Percentiles rank a stretch among this genome's conserved stretches.
Conservation (phyloP, 2,888 invertebrate species). For the Andrena chrysosceles region DNA sequence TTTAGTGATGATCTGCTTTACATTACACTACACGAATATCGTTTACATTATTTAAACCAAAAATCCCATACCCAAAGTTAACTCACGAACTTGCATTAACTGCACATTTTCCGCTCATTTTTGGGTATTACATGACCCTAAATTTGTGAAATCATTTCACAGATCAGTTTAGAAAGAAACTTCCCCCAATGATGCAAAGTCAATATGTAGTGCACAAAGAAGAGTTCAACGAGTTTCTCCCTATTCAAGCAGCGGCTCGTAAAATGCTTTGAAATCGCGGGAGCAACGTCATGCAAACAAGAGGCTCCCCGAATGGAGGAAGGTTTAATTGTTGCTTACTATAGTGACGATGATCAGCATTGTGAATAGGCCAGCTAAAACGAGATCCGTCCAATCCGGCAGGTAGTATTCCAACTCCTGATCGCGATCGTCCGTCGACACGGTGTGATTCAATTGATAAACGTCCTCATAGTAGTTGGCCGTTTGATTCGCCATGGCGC, state of each 20-base stretch:
- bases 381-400: slow-evolving; percentile 80
- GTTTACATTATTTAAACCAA: too few relatives aligned
- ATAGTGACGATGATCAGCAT: slow-evolving; percentile 83
- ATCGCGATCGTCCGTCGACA: slow-evolving; percentile 46
- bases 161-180: too few relatives aligned
- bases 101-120: too few relatives aligned
- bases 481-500: slow-evolving; percentile 72
- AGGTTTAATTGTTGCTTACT: slow-evolving; percentile 74
- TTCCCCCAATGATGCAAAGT: too few relatives aligned
- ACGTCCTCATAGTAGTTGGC: slow-evolving; percentile 65
- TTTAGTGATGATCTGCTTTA: too few relatives aligned
- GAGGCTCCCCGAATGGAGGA: not conserved
- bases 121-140: too few relatives aligned
- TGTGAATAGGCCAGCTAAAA: slow-evolving; percentile 81
- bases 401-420: slow-evolving; percentile 66
- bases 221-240: too few relatives aligned
- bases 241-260: not conserved
- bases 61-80: too few relatives aligned
- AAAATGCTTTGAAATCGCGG: not conserved
- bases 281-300: not conserved
- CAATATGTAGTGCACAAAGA: too few relatives aligned
- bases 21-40: too few relatives aligned
- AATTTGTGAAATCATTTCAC: too few relatives aligned
- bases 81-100: too few relatives aligned
- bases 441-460: slow-evolving; percentile 69